Base-by-base conservation (phyloP, 2,797 vertebrate genomes). In the Capromys pilorides region DNA sequence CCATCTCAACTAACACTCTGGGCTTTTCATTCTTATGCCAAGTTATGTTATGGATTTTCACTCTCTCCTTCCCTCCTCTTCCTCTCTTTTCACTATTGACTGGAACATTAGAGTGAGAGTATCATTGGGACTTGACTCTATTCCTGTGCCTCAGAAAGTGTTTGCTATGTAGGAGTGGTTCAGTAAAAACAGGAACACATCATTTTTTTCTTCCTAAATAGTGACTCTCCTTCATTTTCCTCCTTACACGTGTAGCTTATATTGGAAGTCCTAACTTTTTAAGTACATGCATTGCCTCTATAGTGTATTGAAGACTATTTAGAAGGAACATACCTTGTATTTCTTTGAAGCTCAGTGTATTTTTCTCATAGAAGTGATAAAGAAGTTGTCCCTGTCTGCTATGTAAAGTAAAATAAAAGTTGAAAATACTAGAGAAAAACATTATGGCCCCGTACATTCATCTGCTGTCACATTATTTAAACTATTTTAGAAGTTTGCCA, bases 111-210 rank as follows among this genome's bases (percentile, higher is more conserved):
- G 36, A 41, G 19, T 69, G 45, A 49, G 26, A 33, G 1, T 66
- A 88, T 93, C 57, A 16, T 73, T 91, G 93, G 73, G 39, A 80
- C 33, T 10, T 95, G 39, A 83, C 26, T n/a, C 2, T 88, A 73
- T 36, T 7, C 3, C 11, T 6, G 64, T 33, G 61, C 2, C 19
- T 81, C 2, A 81, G 9, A 54, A 6, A 41, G 39, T 61, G 24
- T 13, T 22, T 19, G 8, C 2, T 61, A 12, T 28, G 6, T 49
- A 85, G n/a, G 49, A 61, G 21, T 13, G 88, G 4, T 33, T 89
- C 22, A 61, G 18, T 28, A 85, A 83, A 92, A 12, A 51, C 7
- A 41, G 18, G 4, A 91, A 28, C 28, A 67, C 5, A 12, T 61
- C 51, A 45, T 82, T 61, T 86, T 51, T 64, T 90, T 75, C 77